Base-by-base conservation (phyloP, 2,888 invertebrate species). In the Dasypogon diadema region DNA sequence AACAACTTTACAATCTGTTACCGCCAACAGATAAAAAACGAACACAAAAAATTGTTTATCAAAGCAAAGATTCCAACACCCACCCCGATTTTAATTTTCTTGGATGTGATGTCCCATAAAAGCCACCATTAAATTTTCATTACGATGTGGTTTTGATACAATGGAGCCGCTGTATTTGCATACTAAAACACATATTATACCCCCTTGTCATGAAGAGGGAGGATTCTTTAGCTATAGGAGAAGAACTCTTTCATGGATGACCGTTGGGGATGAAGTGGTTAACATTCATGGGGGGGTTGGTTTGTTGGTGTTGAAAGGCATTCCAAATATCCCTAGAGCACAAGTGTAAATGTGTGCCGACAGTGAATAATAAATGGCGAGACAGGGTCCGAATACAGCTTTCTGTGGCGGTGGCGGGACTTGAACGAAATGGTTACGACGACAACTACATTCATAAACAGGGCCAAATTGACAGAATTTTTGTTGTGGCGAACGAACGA, bases 51-150 rank as follows among this genome's bases (percentile, higher is more conserved):
- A 37, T 2, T 60, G 60, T 34, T 34, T 37, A 60, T 42, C 26
- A 60, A 60, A 60, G 37, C 60, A 60, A 60, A 60, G 21, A 37
- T 60, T 60, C 30, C 37, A 37, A 60, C 60, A 60, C 60, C 37
- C 60, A n/a, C 10, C 37, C 14, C 34, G 60, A 60, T 60, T 60
- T 60, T 60, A 60, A 60, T 60, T 60, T 60, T 60, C 60, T 60
- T 37, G 18, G 21, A 37, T 37, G 60, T 37, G 37, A 60, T 60
- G 60, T 60, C 10, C 60, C 37, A 60, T 60, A 60, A 37, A 60
- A 30, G 56, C 60, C 16, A 26, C 21, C 60, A 60, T 60, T 60
- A 60, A 60, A 26, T 60, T 60, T 60, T 60, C 60, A 60, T 60
- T 60, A 60, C 37, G 21, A 34, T 60, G 60, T 21, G 60, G 60